phyloP scores from a whole-genome alignment of 2,888 invertebrate genomes.

The Tipula helvola region DNA sequence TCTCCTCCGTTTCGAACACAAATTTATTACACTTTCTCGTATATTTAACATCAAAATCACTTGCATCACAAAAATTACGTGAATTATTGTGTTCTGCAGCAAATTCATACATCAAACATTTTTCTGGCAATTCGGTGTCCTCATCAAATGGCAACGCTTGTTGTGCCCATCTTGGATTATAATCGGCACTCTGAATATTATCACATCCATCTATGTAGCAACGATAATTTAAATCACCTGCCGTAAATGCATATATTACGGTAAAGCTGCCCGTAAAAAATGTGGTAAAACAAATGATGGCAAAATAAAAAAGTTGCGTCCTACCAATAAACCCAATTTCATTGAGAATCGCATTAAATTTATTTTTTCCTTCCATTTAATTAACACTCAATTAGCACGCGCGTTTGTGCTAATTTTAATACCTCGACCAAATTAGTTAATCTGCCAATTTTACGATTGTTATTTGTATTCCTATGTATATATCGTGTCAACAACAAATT shows the following conservation, averaged over 20 bases:
- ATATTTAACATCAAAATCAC: neutral
- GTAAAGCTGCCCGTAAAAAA: neutral
- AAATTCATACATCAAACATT: neutral
- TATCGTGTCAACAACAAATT: too few species aligned
- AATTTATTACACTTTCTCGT: neutral
- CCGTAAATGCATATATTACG: neutral
- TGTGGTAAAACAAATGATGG: neutral
- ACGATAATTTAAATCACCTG: conserved; percentile 6
- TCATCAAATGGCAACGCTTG: neutral
- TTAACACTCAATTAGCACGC: neutral
- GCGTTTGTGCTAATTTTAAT: too few species aligned
- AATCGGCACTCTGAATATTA: neutral
- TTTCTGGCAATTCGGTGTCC: neutral
- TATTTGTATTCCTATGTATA: too few species aligned
- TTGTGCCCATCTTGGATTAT: neutral
- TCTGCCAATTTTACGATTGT: too few species aligned
- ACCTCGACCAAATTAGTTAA: too few species aligned
- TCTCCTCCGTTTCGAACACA: neutral
- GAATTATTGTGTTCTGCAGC: neutral
- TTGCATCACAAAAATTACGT: neutral
- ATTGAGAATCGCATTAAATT: neutral
- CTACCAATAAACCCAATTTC: neutral
- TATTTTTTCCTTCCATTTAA: neutral
- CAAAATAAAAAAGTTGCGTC: neutral
- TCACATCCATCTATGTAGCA: neutral